phyloP scores from a whole-genome alignment of 2,113 vertebrate species.

The Ramphastos sulfuratus region DNA sequence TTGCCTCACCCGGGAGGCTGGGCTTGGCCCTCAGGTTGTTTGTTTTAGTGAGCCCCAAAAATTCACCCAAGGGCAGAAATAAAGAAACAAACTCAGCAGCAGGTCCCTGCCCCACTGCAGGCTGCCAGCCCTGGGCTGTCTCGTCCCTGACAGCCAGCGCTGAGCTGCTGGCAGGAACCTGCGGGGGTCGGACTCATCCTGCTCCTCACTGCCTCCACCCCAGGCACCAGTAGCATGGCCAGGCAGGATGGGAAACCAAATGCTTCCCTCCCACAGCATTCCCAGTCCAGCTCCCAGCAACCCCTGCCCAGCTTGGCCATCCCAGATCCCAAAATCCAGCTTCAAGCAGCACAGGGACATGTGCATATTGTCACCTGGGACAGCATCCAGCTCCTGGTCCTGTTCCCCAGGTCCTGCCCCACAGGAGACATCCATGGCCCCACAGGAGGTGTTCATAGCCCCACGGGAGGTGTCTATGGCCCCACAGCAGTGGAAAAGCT shows the following conservation, averaged over 20 bases:
- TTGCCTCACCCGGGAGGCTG: not conserved
- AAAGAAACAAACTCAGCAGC: not conserved
- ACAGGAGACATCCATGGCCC: no score
- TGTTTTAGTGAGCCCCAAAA: not conserved
- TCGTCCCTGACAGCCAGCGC: not conserved
- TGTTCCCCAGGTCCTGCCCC: not conserved
- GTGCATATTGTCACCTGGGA: not conserved
- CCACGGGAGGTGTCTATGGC: not conserved
- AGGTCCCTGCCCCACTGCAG: not conserved
- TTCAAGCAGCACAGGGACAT: not conserved
- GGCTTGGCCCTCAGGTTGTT: not conserved
- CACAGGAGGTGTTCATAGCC: not conserved
- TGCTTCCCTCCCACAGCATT: fast-evolving
- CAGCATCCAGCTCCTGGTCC: fast-evolving
- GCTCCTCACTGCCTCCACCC: not conserved
- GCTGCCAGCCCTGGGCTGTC: not conserved
- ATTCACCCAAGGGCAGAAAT: not conserved
- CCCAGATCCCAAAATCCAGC: not conserved
- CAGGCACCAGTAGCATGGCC: fast-evolving
- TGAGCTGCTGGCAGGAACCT: not conserved
- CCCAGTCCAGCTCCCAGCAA: not conserved
- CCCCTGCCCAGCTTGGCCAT: not conserved
- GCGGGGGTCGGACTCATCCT: not conserved
- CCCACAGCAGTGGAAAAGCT: not conserved
- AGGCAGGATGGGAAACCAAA: not conserved